A percentile compares a stretch with the other conserved stretches of the same genome.
These are phyloP conservation scores for Trypoxylus dichotomus DNA, from an alignment of 1,140 invertebrate species.

Conservation along the genomic window DNA sequence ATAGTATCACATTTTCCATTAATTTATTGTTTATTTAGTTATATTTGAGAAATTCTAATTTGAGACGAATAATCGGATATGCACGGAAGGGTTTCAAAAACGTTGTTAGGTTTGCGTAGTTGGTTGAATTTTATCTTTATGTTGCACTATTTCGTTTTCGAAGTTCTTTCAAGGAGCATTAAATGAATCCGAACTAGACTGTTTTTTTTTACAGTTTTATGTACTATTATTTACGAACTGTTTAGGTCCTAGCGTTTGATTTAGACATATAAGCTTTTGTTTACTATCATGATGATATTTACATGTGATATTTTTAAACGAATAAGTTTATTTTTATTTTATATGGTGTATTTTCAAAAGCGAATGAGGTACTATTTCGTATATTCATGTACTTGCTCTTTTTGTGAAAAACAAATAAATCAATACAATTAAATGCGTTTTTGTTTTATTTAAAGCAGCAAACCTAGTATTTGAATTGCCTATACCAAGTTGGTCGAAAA, in stretches of 20 bases:
- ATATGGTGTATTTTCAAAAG: background rate
- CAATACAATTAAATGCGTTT: background rate
- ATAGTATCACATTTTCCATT: background rate
- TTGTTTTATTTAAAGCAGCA: background rate
- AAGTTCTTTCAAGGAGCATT: background rate
- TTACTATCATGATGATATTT: slow-evolving; percentile 11
- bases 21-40: slow-evolving; percentile 6
- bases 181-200: background rate
- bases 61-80: background rate
- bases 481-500: no score
- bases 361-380: background rate
- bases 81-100: background rate
- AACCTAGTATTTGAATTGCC: no score
- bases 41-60: background rate
- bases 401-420: background rate
- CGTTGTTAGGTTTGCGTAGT: background rate
- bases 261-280: background rate
- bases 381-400: slow-evolving; percentile 12
- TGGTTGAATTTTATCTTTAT: background rate
- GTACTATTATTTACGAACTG: background rate
- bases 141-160: background rate
- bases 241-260: slow-evolving; percentile 3
- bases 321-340: slow-evolving; percentile 21
- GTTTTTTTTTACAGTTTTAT: background rate
- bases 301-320: slow-evolving; percentile 12